Evolutionary conservation across 2,113 vertebrate species (phyloP).

Genomic region (Noctilio leporinus): DNA sequence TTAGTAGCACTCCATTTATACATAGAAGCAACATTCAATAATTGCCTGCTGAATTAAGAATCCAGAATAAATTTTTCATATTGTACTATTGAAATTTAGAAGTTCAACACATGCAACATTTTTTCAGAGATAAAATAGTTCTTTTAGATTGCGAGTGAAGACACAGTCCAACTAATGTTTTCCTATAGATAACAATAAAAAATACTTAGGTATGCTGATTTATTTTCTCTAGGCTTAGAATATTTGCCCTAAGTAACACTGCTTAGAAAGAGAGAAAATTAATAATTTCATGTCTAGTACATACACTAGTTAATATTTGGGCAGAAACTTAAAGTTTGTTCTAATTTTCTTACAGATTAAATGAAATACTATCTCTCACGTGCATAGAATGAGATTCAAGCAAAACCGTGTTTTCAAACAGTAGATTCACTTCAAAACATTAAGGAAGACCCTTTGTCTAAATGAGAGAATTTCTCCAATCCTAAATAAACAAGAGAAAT

Average conservation of each 20-base stretch:
- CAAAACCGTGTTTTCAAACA: slow-evolving; percentile 23
- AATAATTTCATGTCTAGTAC: not conserved
- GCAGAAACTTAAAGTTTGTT: not conserved
- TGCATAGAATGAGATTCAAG: not conserved
- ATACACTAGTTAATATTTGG: slow-evolving; percentile 4
- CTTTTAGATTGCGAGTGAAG: not conserved
- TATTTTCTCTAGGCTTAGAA: not conserved
- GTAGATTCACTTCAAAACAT: slow-evolving; percentile 6
- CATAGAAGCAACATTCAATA: not conserved
- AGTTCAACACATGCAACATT: not conserved
- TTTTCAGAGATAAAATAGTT: not conserved
- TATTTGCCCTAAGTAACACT: not conserved
- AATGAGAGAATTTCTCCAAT: not conserved
- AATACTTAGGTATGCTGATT: not conserved
- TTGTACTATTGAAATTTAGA: not conserved
- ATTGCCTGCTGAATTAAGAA: not conserved
- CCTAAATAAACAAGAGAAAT: slow-evolving; percentile 11
- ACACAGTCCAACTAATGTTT: not conserved
- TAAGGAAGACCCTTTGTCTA: not conserved
- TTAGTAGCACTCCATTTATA: not conserved
- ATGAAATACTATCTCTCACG: not conserved
- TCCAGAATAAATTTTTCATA: not conserved
- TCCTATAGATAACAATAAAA: slow-evolving; percentile 28
- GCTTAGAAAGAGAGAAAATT: not conserved
- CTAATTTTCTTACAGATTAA: slow-evolving; percentile 1